Percentiles rank a stretch among this genome's conserved stretches.
phyloP scores from a whole-genome alignment of 1,140 invertebrate species.

The Cyclina sinensis region DNA sequence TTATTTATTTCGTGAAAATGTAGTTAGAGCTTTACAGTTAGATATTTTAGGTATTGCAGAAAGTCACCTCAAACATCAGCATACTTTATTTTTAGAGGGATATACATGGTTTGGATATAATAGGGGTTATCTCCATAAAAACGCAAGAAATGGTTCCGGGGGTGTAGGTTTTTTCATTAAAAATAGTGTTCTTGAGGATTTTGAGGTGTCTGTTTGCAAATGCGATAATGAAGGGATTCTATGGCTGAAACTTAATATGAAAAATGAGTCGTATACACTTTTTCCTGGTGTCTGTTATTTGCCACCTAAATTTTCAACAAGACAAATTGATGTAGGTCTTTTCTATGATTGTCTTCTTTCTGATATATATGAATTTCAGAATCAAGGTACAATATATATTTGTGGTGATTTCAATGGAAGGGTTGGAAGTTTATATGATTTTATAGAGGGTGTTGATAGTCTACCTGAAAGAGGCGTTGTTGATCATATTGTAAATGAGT shows the following conservation, averaged over 20 bases:
- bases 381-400: background rate
- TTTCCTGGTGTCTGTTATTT: background rate
- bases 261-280: background rate
- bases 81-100: too few species aligned
- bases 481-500: background rate
- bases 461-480: background rate
- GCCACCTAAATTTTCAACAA: background rate
- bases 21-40: too few species aligned
- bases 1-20: too few species aligned
- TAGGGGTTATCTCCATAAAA: too few species aligned
- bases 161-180: too few species aligned
- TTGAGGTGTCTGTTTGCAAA: too few species aligned
- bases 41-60: too few species aligned
- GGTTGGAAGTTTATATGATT: background rate
- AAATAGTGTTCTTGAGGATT: too few species aligned
- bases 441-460: background rate
- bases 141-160: too few species aligned
- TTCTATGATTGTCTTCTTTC: background rate
- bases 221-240: background rate
- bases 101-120: too few species aligned
- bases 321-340: background rate
- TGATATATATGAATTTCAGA: background rate
- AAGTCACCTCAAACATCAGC: too few species aligned
- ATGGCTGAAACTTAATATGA: background rate
- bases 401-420: background rate